Percentiles rank a stretch among this genome's conserved stretches.
Conservation (phyloP, 2,797 vertebrate genomes). For the Acipenser ruthenus region DNA sequence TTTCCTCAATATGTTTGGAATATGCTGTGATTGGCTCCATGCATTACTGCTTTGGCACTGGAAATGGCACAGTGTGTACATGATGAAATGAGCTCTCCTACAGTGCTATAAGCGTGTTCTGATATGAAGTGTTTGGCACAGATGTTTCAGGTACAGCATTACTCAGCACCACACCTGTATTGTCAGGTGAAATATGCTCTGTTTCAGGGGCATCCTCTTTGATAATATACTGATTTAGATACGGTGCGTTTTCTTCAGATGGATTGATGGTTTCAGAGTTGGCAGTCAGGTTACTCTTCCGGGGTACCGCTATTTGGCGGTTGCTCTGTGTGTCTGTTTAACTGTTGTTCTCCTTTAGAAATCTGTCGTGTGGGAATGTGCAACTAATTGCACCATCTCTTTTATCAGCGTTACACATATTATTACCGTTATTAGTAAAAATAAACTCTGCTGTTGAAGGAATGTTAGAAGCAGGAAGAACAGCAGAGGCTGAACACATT, state of each 20-base stretch:
- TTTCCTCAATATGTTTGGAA: not conserved
- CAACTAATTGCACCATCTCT: no score
- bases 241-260: not conserved
- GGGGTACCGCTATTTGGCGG: not conserved
- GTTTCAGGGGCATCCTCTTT: not conserved
- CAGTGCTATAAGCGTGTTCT: not conserved
- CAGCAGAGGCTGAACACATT: conserved; percentile 9
- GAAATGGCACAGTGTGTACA: not conserved
- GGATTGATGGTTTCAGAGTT: not conserved
- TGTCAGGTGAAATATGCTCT: not conserved
- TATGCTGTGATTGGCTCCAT: not conserved
- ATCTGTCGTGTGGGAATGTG: not conserved
- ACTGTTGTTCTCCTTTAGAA: not conserved
- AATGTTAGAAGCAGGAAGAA: conserved; percentile 1
- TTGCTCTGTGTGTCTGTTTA: not conserved
- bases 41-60: not conserved
- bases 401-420: not conserved
- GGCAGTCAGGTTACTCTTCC: not conserved
- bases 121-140: not conserved
- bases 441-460: not conserved
- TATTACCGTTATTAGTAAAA: not conserved
- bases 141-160: not conserved
- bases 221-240: not conserved
- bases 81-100: not conserved
- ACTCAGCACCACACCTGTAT: not conserved